A percentile compares a stretch with the other conserved stretches of the same genome.
Evolutionary conservation across 2,888 invertebrate genomes (phyloP).

Genomic region (Diarsia rubi): DNA sequence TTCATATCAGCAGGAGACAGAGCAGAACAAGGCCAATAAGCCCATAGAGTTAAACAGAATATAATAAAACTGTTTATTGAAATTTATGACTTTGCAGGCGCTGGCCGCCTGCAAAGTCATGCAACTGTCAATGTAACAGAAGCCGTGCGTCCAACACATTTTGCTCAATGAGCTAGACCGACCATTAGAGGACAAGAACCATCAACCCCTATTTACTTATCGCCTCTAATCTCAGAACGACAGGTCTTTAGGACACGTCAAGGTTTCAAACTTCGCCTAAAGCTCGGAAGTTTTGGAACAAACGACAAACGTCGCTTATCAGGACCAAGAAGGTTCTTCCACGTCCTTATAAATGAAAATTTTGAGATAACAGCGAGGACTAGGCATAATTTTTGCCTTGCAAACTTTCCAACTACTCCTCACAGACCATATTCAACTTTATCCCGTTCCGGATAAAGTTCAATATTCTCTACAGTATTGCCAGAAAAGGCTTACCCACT

Average conservation of each 20-base stretch:
- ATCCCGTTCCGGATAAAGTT: not conserved
- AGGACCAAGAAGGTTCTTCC: slow-evolving; percentile 31
- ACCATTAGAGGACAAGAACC: not conserved
- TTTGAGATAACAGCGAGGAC: slow-evolving; percentile 52
- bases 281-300: slow-evolving; percentile 37
- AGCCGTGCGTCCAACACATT: not conserved
- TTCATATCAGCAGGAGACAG: too few species aligned
- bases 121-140: not conserved
- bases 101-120: too few species aligned
- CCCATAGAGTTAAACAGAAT: too few species aligned
- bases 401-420: not conserved
- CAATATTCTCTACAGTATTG: not conserved
- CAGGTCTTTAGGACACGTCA: slow-evolving; percentile 22
- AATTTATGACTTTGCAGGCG: not conserved
- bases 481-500: slow-evolving; percentile 15
- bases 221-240: slow-evolving; percentile 19
- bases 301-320: slow-evolving; percentile 55
- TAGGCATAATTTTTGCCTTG: slow-evolving; percentile 49
- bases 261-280: slow-evolving; percentile 23
- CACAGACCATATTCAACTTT: slow-evolving; percentile 11
- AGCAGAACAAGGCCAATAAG: too few species aligned
- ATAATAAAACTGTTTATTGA: too few species aligned
- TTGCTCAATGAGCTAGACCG: not conserved
- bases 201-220: slow-evolving; percentile 20
- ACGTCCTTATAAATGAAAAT: slow-evolving; percentile 42